Evolutionary conservation across 2,888 invertebrate genomes (phyloP).

Genomic region (Brachynemurus nebulosus): DNA sequence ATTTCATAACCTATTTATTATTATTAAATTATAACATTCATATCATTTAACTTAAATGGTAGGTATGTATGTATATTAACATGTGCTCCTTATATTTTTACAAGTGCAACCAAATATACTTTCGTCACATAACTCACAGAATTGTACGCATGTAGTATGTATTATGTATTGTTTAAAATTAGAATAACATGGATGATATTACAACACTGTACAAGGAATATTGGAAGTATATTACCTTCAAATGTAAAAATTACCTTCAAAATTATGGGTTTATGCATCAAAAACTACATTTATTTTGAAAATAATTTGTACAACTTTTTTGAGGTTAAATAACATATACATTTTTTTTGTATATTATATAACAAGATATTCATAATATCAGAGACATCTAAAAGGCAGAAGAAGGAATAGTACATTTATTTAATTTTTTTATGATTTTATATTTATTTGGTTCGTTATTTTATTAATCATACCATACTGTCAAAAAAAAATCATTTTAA

Average conservation of each 20-base stretch:
- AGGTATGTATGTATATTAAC: too few relatives aligned
- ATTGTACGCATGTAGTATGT: too few relatives aligned
- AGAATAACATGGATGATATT: too few relatives aligned
- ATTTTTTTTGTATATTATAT: background rate
- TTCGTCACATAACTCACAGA: too few relatives aligned
- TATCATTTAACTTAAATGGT: too few relatives aligned
- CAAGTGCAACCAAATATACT: too few relatives aligned
- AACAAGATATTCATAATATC: background rate
- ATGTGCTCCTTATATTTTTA: too few relatives aligned
- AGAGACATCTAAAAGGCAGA: slow-evolving; percentile 2
- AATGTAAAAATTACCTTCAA: background rate
- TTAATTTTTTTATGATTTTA: background rate
- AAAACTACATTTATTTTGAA: background rate
- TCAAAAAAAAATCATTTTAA: background rate
- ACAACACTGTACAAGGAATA: slow-evolving; percentile 1
- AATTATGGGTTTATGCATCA: background rate
- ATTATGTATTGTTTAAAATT: too few relatives aligned
- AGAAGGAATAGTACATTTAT: background rate
- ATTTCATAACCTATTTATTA: too few relatives aligned
- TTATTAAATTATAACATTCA: too few relatives aligned
- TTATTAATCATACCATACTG: background rate
- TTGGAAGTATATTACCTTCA: background rate
- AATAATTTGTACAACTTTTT: background rate
- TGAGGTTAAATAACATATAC: too few relatives aligned
- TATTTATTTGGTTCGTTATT: background rate